Base-by-base conservation (phyloP, 2,888 invertebrate genomes). In the Drosophila trichaetosa region DNA sequence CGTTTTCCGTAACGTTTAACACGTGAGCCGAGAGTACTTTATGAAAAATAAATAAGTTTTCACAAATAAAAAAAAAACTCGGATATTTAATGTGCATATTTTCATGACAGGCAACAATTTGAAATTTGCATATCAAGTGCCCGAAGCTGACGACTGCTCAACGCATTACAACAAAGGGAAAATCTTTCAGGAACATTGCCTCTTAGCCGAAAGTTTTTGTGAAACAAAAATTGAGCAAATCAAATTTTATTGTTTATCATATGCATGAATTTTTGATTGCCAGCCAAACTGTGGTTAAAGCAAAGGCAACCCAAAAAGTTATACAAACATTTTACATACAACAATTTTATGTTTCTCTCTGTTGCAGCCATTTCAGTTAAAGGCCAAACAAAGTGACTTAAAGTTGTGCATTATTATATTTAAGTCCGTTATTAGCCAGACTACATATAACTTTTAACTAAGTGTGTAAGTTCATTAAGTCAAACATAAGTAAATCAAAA, bases 41-140 rank as follows among this genome's bases (percentile, higher is more conserved):
- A 46, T 18, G 31, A 10, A 42, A 57, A 56, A n/a, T 16, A 24
- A 34, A 48, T 53, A 73, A 65, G 48, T 65, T 60, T 68, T 54
- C 31, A 53, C 57, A 73, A 73, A 76, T 79, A 79, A 63, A 69
- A 67, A 63, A 68, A 73, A 64, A 60, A 63, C 73, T 66, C 69
- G 65, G 80, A 68, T 87, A 85, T 83, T 85, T 72, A 85, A 87
- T 87, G 86, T 87, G 79, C 86, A 87, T 85, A 85, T 85, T 87
- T 85, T 81, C 63, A 77, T 87, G 86, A 79, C 81, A 85, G 83
- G 62, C 67, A 66, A 58, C 77, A 77, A 86, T 86, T 87, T 85
- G 86, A 74, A 75, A 88, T 86, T 87, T 85, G 86, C 88, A 85
- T 85, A 83, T 81, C 83, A 86, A 88, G 83, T 81, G 83, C 70